Percentiles rank a stretch among this genome's conserved stretches.
Evolutionary conservation across 2,888 invertebrate species (phyloP).

Genomic region (Gandaritis pyraliata): DNA sequence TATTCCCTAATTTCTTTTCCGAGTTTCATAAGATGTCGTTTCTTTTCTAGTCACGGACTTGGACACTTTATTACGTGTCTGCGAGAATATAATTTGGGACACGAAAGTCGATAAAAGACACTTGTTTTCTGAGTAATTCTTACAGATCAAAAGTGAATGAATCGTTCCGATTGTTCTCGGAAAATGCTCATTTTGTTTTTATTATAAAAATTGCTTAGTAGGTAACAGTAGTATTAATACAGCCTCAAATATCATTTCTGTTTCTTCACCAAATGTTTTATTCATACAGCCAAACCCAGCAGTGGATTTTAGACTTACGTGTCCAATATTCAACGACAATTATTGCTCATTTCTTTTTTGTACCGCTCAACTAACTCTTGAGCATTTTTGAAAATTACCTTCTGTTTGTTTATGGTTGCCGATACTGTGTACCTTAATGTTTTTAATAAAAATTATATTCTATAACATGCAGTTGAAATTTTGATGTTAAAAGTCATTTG

Average conservation of each 20-base stretch:
- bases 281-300: background rate
- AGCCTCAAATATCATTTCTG: background rate
- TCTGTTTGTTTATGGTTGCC: constrained; percentile 70
- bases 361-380: constrained; percentile 29
- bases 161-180: constrained; percentile 1
- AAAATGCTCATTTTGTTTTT: constrained; percentile 4
- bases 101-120: constrained; percentile 43
- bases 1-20: constrained; percentile 62
- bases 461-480: constrained; percentile 62
- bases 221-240: too few relatives aligned
- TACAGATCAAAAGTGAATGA: constrained; percentile 12
- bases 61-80: constrained; percentile 59
- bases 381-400: constrained; percentile 54
- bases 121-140: constrained; percentile 31
- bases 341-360: constrained; percentile 33
- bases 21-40: constrained; percentile 56
- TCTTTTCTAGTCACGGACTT: constrained; percentile 72
- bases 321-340: constrained; percentile 7
- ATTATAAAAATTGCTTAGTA: background rate
- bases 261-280: background rate
- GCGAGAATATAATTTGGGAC: constrained; percentile 47
- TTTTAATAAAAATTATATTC: constrained; percentile 57
- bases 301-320: constrained; percentile 23
- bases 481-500: constrained; percentile 61
- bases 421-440: constrained; percentile 62